Evolutionary conservation across 2,797 vertebrate species (phyloP), one percentile per base, ranked within the genome.

Genomic region (Danio aesculapii): DNA sequence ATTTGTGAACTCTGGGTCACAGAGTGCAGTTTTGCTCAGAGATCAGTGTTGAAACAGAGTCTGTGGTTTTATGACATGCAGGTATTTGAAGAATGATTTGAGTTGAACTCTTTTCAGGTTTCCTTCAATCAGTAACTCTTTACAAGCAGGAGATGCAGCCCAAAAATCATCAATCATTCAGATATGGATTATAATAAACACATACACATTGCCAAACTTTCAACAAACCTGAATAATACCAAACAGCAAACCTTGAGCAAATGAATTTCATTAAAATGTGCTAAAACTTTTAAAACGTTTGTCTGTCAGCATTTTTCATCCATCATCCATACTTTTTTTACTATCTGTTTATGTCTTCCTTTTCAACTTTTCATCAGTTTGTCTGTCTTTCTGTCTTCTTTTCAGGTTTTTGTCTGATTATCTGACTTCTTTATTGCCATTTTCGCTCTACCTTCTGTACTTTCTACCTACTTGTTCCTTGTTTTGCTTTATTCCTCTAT

Each of bases 71-170:
- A 63, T 75, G 63, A 75, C 72, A 50, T 63, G 52, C 21, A 47
- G 76, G 21, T 55, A 77, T 69, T 69, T 79, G 58, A 74, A 53
- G 71, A 79, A 73, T 69, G 63, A 63, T 55, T 57, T 62, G 46
- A 61, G 53, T 63, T 61, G 4, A 21, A 17, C 43, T 67, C 55
- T 69, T 58, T 83, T 75, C 70, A 47, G 72, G 21, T 57, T 58
- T 59, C 71, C 70, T 79, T 79, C 63, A 77, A 69, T 69, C 71
- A 64, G 70, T 63, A 63, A 75, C 53, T 62, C 71, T 83, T 78
- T 75, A 74, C 76, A 75, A 53, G 41, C 76, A 75, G 57, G 63
- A 74, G 70, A 69, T 59, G 58, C 47, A 10, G 46, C 72, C 74
- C 62, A 67, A 75, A 57, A 21, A 49, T 43, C 69, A 79, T 75